Conservation (phyloP, 2,113 vertebrate species). For the Syngnathus floridae region DNA sequence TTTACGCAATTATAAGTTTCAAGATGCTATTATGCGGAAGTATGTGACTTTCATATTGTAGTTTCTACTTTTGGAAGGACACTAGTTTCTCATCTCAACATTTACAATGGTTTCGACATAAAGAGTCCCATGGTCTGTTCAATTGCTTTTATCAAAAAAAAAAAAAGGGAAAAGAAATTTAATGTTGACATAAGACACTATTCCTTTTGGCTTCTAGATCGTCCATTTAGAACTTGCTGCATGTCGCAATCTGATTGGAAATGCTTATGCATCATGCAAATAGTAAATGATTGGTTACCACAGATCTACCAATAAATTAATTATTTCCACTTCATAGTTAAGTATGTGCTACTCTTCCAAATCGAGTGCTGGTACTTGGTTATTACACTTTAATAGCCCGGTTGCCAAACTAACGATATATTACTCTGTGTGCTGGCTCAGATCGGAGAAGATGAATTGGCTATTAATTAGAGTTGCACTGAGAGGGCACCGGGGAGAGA, state of each 20-base stretch:
- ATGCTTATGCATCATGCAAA: conserved; percentile 49
- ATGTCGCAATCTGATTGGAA: conserved; percentile 24
- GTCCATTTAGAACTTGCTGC: neutral
- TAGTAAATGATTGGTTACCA: conserved; percentile 68
- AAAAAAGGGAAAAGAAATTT: neutral
- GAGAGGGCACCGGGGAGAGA: conserved; percentile 79
- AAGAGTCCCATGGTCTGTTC: neutral
- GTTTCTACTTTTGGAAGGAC: neutral
- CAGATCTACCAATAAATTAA: conserved; percentile 77
- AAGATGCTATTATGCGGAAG: conserved; percentile 47
- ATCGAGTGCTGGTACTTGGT: conserved; percentile 78
- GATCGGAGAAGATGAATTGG: conserved; percentile 81
- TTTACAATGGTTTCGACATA: no score
- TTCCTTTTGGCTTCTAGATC: neutral
- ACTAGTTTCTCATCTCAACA: neutral
- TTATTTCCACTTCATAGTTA: conserved; percentile 78
- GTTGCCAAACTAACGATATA: conserved; percentile 81
- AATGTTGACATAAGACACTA: no score
- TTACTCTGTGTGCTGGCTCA: conserved; percentile 78
- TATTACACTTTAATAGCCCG: conserved; percentile 81
- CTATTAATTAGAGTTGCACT: conserved; percentile 81
- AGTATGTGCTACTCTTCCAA: conserved; percentile 78
- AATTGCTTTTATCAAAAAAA: no score
- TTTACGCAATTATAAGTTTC: conserved; percentile 60
- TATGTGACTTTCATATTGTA: conserved; percentile 18